Evolutionary conservation across 2,113 vertebrate genomes (phyloP).

Genomic region (Anarrhichthys ocellatus): DNA sequence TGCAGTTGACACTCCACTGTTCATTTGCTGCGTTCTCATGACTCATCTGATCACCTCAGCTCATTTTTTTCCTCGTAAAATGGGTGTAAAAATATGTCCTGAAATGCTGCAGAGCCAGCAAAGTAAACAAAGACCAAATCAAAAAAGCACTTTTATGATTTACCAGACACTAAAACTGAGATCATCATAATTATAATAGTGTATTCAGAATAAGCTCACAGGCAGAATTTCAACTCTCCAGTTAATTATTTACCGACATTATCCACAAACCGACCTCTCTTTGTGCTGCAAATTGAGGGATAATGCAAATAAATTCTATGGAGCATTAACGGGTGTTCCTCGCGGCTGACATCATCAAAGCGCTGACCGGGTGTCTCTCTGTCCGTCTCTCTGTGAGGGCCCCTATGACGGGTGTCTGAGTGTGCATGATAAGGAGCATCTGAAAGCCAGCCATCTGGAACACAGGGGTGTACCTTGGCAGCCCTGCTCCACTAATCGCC

Average conservation of each 20-base stretch:
- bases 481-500: constrained; percentile 56
- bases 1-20: constrained; percentile 31
- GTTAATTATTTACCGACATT: constrained; percentile 1
- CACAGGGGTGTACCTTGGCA: constrained; percentile 53
- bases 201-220: neutral
- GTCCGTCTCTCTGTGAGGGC: neutral
- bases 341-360: constrained; percentile 15
- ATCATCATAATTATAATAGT: neutral
- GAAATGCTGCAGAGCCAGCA: neutral
- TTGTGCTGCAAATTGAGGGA: constrained; percentile 15
- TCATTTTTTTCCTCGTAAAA: neutral
- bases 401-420: constrained; percentile 36
- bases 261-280: neutral
- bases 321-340: neutral
- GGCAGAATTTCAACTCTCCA: constrained; percentile 1
- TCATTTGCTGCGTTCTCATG: constrained; percentile 42
- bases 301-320: neutral
- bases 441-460: constrained; percentile 66
- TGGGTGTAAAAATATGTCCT: constrained; percentile 33
- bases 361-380: neutral
- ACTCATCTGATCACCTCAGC: constrained; percentile 41
- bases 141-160: neutral
- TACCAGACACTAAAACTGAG: constrained; percentile 1
- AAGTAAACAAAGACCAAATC: constrained; percentile 3
- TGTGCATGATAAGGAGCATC: constrained; percentile 52